Evolutionary conservation across 2,113 vertebrate species (phyloP).

Genomic region (Lanius ludovicianus): DNA sequence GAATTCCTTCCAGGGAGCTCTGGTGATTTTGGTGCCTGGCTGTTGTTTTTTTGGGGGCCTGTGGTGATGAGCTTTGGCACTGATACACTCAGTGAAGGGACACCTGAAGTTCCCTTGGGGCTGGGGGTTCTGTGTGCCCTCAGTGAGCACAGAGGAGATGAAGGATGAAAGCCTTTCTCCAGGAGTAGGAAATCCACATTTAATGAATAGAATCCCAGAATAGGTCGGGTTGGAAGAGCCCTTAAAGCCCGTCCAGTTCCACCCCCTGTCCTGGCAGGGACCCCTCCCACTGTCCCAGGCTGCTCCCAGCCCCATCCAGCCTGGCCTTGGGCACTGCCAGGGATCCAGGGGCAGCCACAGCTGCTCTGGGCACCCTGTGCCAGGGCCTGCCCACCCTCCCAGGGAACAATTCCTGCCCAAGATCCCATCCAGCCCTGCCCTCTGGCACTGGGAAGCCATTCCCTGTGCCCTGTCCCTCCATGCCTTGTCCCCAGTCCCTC

Average conservation of each 20-base stretch:
- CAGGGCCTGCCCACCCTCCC: accelerated
- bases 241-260: accelerated
- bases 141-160: background rate
- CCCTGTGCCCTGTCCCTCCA: background rate
- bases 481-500: background rate
- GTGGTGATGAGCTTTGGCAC: background rate
- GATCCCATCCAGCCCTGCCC: background rate
- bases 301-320: accelerated
- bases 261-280: background rate
- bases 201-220: background rate
- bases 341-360: background rate
- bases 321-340: background rate
- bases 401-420: accelerated
- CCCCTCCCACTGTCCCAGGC: accelerated
- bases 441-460: background rate
- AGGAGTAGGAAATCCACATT: background rate
- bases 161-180: background rate
- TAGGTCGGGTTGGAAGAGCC: background rate
- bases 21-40: background rate
- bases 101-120: background rate
- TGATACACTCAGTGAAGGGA: background rate
- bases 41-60: background rate
- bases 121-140: background rate
- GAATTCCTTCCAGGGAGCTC: background rate
- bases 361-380: background rate